Percentiles rank a stretch among this genome's conserved stretches.
Evolutionary conservation across 2,113 vertebrate genomes (phyloP).

Genomic region (Cynocephalus volans): DNA sequence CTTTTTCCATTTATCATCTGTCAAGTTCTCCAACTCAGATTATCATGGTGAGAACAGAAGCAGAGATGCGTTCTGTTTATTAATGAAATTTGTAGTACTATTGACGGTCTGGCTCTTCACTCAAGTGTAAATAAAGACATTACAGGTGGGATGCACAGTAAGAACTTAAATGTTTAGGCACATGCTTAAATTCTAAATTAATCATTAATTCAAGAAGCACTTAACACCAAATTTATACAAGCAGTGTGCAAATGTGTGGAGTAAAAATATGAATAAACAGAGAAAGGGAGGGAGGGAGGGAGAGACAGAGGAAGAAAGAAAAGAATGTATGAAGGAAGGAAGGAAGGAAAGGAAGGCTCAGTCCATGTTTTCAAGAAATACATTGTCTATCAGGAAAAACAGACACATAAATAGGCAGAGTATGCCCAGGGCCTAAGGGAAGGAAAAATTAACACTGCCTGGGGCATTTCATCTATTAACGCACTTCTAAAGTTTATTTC

Average conservation of each 20-base stretch:
- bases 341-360: background rate
- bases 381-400: background rate
- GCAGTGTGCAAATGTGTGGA: background rate
- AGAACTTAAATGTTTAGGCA: constrained; percentile 54
- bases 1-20: background rate
- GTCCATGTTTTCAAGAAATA: background rate
- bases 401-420: background rate
- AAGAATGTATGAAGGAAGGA: background rate
- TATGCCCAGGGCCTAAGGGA: background rate
- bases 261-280: background rate
- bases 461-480: constrained; percentile 67
- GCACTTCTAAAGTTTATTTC: constrained; percentile 62
- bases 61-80: background rate
- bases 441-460: constrained; percentile 47
- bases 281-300: background rate
- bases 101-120: background rate
- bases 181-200: constrained; percentile 59
- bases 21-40: background rate
- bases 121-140: background rate
- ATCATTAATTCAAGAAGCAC: constrained; percentile 47
- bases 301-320: background rate
- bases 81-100: background rate
- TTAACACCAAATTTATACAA: background rate
- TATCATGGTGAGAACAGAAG: background rate
- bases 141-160: background rate